Evolutionary conservation across 2,113 vertebrate genomes (phyloP).

Genomic region (Grammatotria lemairii): DNA sequence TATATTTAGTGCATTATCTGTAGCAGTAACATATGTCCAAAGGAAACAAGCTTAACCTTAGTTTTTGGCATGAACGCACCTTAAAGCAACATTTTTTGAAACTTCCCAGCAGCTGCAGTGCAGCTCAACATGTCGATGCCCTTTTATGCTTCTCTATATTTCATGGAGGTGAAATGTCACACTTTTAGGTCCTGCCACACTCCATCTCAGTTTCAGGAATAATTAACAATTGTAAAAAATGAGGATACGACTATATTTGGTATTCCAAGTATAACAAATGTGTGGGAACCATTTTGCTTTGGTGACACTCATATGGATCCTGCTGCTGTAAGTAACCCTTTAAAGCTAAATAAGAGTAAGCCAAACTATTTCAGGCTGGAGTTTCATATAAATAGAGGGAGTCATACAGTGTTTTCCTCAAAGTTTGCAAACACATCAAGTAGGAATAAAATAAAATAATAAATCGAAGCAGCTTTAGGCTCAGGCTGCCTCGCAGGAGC

Average conservation of each 20-base stretch:
- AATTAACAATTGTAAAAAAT: neutral
- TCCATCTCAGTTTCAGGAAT: neutral
- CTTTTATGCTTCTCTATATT: neutral
- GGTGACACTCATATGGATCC: neutral
- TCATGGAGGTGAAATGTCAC: neutral
- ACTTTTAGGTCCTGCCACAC: fast-evolving
- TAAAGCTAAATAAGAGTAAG: neutral
- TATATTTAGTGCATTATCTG: neutral
- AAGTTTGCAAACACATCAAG: neutral
- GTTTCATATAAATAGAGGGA: neutral
- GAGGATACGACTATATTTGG: neutral
- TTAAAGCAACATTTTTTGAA: neutral
- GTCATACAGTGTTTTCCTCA: neutral
- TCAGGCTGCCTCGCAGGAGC: neutral
- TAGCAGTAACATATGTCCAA: neutral
- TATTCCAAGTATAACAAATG: neutral
- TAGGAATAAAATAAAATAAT: neutral
- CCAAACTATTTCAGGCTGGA: neutral
- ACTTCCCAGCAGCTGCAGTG: neutral
- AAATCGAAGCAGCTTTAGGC: neutral
- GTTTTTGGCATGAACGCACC: neutral
- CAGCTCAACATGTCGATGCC: neutral
- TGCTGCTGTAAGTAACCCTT: neutral
- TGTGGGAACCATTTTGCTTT: neutral
- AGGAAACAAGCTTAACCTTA: fast-evolving